Evolutionary conservation across 2,797 vertebrate species (phyloP), one percentile per base, ranked within the genome.

Genomic region (Mus minutoides): DNA sequence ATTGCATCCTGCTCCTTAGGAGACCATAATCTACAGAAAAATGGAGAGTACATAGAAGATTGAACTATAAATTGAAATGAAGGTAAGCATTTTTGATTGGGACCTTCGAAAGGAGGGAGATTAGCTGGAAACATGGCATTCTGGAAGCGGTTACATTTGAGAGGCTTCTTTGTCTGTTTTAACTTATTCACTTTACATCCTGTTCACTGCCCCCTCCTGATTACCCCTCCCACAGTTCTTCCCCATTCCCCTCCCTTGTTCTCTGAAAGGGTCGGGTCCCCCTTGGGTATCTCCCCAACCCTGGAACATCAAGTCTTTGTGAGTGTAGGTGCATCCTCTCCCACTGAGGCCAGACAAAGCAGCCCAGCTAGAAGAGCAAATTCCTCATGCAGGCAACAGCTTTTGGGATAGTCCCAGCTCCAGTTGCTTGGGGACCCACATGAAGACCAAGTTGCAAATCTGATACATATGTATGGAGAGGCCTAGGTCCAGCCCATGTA

Each of bases 61-160:
- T 83, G 62, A 90, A 94, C 75, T 85, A 64, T 71, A 94, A 77
- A 43, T 86, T n/a, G n/a, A 56, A 85, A 90, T 91, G 43, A 82
- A 93, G 62, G 3, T 54, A 21, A 95, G 2, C 4, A 11, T 85
- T 79, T 91, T 49, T 64, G 67, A 64, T 64, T 85, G 11, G 24
- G 24, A 67, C 34, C 43, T n/a, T 85, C 14, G 31, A 31, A 60
- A 40, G 2, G 46, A 29, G 19, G 69, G 24, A 85, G 2, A 71
- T 12, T 34, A 46, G 52, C 31, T 69, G 58, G 43, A 78, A 64
- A 56, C 8, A 37, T 62, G 40, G 31, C 14, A 16, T 49, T 82
- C 89, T 89, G 19, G 17, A 94, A 92, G 17, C 76, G 22, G 4
- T 79, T 96, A 8, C 40, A n/a, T 88, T 92, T 93, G 77, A 84